Base-by-base conservation (phyloP, 2,888 invertebrate genomes). In the Zonitis immaculata region DNA sequence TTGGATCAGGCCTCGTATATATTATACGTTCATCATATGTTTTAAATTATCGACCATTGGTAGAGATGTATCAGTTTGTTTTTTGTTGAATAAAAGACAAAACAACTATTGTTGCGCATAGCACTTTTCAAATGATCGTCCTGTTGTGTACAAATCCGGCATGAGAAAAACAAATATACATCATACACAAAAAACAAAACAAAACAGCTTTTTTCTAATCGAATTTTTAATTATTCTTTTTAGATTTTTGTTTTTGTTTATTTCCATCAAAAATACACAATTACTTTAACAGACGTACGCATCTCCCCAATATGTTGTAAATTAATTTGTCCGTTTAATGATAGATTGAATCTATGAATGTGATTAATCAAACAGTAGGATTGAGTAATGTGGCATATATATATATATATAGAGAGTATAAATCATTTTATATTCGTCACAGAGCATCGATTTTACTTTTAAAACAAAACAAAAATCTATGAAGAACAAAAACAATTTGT, bases 261-360 rank as follows among this genome's bases (percentile, higher is more conserved):
- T n/a, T 32, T 14, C 6, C 7, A 32, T 4, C 9, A 39, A 39
- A n/a, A n/a, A 39, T 20, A n/a, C 20, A 11, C 20, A 14, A 35
- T 35, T 16, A 35, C 35, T 35, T 35, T 6, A 39, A 39, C 39
- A 11, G 1, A 18, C 20, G 16, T 39, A 35, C 7, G 16, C 39
- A 11, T 16, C 20, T n/a, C 4, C 11, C 18, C 18, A 39, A 39
- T 39, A 39, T 39, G 39, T 39, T 39, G 20, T 39, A 39, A 39
- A 39, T 39, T 39, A 39, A 39, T 39, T 39, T 11, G 39, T 39
- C 20, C 39, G 6, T 39, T 39, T 20, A 39, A 39, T 39, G 20
- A 39, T 39, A 39, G 39, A 39, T 39, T 5, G 39, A 39, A 39
- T 32, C 39, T 39, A n/a, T n/a, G 20, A 39, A 39, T 39, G 39